A percentile compares a stretch with the other conserved stretches of the same genome.
Evolutionary conservation across 2,797 vertebrate genomes (phyloP).

Genomic region (Aulostomus chinensis): DNA sequence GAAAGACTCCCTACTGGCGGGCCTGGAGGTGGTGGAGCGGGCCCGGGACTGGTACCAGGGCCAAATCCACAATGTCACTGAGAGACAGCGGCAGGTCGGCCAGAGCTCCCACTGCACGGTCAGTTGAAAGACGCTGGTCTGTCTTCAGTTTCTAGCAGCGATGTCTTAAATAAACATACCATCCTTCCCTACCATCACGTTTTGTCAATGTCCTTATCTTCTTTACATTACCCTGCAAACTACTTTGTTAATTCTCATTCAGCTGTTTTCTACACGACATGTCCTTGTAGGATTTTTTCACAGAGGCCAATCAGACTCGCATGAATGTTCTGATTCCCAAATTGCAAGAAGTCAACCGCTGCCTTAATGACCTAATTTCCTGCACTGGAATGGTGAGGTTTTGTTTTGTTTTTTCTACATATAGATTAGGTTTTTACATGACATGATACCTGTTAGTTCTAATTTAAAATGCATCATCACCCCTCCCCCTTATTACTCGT

Average conservation of each 20-base stretch:
- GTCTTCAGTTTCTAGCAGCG: background rate
- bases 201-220: no score
- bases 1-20: slow-evolving; percentile 90
- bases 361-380: slow-evolving; percentile 88
- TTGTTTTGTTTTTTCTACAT: background rate
- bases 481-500: no score
- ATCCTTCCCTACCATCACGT: no score
- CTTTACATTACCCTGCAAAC: background rate
- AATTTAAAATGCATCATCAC: no score
- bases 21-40: slow-evolving; percentile 89
- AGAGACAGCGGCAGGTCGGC: slow-evolving; percentile 86
- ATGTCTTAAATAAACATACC: no score
- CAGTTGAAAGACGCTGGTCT: slow-evolving; percentile 10
- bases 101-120: slow-evolving; percentile 79
- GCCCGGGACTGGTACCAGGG: slow-evolving; percentile 91
- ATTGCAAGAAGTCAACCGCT: slow-evolving; percentile 90
- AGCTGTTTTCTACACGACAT: background rate
- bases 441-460: no score
- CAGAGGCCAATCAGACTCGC: slow-evolving; percentile 76
- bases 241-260: background rate
- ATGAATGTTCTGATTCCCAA: slow-evolving; percentile 86
- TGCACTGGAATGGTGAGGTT: slow-evolving; percentile 82
- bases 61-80: slow-evolving; percentile 89
- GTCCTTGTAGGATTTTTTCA: slow-evolving; percentile 79
- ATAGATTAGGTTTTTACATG: no score